A percentile compares a stretch with the other conserved stretches of the same genome.
Evolutionary conservation across 2,888 invertebrate species (phyloP).

Genomic region (Schrankia costaestrigalis): DNA sequence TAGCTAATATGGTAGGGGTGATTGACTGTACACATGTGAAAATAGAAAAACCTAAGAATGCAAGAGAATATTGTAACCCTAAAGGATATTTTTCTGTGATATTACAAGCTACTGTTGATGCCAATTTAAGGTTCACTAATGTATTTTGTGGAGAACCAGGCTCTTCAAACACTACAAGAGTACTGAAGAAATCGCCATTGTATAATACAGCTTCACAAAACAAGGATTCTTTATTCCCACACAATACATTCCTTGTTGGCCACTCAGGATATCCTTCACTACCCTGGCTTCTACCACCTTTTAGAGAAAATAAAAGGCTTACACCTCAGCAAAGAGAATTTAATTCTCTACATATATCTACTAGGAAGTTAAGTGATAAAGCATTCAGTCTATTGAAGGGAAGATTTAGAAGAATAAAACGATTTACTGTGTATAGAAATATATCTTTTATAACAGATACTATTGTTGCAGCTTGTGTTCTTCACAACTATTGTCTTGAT

Average conservation of each 20-base stretch:
- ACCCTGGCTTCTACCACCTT: slow-evolving; percentile 57
- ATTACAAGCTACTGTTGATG: slow-evolving; percentile 55
- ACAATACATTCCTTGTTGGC: slow-evolving; percentile 53
- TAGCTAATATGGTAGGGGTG: slow-evolving; percentile 52
- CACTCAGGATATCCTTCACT: slow-evolving; percentile 57
- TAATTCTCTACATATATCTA: slow-evolving; percentile 47
- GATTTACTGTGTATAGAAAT: slow-evolving; percentile 56
- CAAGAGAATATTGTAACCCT: slow-evolving; percentile 52
- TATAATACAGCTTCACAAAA: slow-evolving; percentile 50
- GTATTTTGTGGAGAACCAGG: slow-evolving; percentile 64
- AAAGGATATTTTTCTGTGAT: slow-evolving; percentile 59
- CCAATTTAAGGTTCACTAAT: slow-evolving; percentile 54
- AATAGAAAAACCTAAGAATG: slow-evolving; percentile 60
- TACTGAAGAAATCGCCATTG: slow-evolving; percentile 53
- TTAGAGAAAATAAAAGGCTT: slow-evolving; percentile 54
- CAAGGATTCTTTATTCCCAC: slow-evolving; percentile 47
- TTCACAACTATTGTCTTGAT: slow-evolving; percentile 58
- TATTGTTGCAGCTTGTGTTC: slow-evolving; percentile 58
- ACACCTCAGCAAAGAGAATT: slow-evolving; percentile 54
- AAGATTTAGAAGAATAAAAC: slow-evolving; percentile 52
- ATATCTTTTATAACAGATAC: slow-evolving; percentile 57
- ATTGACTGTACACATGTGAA: slow-evolving; percentile 57
- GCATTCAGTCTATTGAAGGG: slow-evolving; percentile 50
- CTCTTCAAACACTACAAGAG: slow-evolving; percentile 50
- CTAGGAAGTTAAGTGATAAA: slow-evolving; percentile 54